Base-by-base conservation (phyloP, 2,797 vertebrate genomes). In the Molossus molossus region DNA sequence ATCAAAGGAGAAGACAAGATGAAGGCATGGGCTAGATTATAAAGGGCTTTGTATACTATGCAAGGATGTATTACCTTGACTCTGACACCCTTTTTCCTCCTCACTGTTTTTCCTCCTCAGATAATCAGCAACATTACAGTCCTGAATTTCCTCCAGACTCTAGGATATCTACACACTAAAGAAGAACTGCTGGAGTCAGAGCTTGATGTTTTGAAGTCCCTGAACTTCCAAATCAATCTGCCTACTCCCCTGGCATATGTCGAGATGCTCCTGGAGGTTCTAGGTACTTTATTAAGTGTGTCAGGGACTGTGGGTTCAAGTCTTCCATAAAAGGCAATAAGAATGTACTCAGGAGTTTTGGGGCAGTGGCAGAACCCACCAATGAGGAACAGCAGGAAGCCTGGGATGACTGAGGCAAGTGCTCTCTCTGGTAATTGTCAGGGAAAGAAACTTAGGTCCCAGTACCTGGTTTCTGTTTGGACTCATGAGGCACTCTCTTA, bases 251-350 rank as follows among this genome's bases (percentile, higher is more conserved):
- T 99, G 96, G 98, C 97, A 1, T 99, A 99, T 1, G 98, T 99
- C 94, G 99, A 99, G 97, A 98, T 98, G 90, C 99, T 99, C 4
- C 98, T 99, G 87, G 99, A 99, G 95, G 99, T 99, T 87, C 99
- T 99, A 91, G 99, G 99, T 99, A 98, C 98, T 55, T 84, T n/a
- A 65, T 33, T 69, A 73, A 62, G 91, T 73, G 76, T 37, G n/a
- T 82, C 3, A 45, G 67, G 55, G 55, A 12, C 27, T 0, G 14
- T 37, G 89, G 83, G 45, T 45, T 70, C 79, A 45, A 94, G 62
- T 82, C 64, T 82, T 77, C 87, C 60, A n/a, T 3, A 86, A 82
- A 58, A 81, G 70, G 58, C 76, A 91, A 23, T 40, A 58, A 45
- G 67, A 50, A 75, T 37, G 13, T 92, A n/a, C 50, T 13, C 37